Percentiles rank a stretch among this genome's conserved stretches.
Evolutionary conservation across 2,888 invertebrate species (phyloP).

Genomic region (Mycogona germanica): DNA sequence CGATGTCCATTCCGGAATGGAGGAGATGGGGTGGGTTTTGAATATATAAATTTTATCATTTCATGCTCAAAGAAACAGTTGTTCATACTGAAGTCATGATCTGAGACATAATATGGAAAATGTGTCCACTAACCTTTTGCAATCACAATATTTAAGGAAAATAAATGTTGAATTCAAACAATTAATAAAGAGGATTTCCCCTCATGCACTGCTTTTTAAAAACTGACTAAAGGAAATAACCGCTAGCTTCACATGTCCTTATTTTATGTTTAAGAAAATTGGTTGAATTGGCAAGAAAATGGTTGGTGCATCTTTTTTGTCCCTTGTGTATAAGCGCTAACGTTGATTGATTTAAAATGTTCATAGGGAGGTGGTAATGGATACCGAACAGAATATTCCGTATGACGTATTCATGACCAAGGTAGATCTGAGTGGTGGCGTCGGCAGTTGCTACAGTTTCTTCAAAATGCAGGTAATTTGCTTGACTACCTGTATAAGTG

Average conservation of each 20-base stretch:
- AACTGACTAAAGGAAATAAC: too few species aligned
- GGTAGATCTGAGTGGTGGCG: constrained; percentile 37
- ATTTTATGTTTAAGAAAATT: too few species aligned
- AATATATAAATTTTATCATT: background rate
- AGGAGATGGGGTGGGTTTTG: constrained; percentile 26
- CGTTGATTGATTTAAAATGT: too few species aligned
- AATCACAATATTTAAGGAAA: too few species aligned
- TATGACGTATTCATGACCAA: constrained; percentile 39
- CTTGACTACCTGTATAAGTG: background rate
- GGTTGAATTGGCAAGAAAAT: too few species aligned
- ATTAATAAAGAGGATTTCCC: too few species aligned
- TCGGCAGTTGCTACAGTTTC: constrained; percentile 41
- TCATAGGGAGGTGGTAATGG: constrained; percentile 33
- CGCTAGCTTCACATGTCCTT: too few species aligned
- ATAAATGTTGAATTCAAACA: too few species aligned
- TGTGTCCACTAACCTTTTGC: background rate
- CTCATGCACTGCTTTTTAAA: too few species aligned
- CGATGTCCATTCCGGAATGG: constrained; percentile 29
- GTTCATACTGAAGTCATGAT: background rate
- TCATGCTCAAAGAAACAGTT: background rate
- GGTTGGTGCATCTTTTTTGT: too few species aligned
- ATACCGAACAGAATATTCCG: constrained; percentile 31
- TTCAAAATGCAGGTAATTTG: constrained; percentile 40
- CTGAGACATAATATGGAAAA: background rate
- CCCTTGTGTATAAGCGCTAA: too few species aligned